Conservation (phyloP, 2,888 invertebrate genomes). For the Platycheirus albimanus region DNA sequence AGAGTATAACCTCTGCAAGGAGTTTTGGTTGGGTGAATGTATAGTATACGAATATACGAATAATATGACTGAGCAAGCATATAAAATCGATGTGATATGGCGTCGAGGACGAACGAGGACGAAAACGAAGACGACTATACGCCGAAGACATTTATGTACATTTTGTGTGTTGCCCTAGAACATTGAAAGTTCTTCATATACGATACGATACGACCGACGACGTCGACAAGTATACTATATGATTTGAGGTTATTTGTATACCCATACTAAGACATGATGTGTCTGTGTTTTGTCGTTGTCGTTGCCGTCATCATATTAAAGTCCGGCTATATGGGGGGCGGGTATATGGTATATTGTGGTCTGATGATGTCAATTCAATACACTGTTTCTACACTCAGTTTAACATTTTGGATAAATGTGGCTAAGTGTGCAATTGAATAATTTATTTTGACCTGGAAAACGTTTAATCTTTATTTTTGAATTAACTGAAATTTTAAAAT, state of each 20-base stretch:
- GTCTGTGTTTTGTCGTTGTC: constrained; percentile 9
- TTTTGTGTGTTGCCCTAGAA: constrained; percentile 29
- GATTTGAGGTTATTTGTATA: constrained; percentile 11
- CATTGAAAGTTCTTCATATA: constrained; percentile 15
- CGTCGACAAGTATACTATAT: no score
- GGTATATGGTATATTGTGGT: constrained; percentile 26
- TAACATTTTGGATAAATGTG: constrained; percentile 33
- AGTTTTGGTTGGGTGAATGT: background rate
- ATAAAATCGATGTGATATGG: constrained; percentile 50
- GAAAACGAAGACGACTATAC: constrained; percentile 8
- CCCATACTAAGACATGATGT: constrained; percentile 5
- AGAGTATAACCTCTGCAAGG: background rate
- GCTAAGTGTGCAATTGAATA: constrained; percentile 36
- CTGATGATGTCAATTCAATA: constrained; percentile 42
- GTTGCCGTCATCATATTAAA: constrained; percentile 23
- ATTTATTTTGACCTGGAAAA: constrained; percentile 33
- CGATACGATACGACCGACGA: no score
- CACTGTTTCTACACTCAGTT: constrained; percentile 10
- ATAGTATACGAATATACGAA: no score
- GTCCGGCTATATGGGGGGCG: background rate
- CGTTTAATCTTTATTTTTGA: background rate
- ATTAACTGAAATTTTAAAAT: background rate
- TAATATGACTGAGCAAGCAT: constrained; percentile 37
- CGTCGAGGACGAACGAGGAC: background rate
- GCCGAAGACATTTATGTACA: constrained; percentile 24